phyloP scores from a whole-genome alignment of 2,888 invertebrate species.

The Cynaeus angustus region DNA sequence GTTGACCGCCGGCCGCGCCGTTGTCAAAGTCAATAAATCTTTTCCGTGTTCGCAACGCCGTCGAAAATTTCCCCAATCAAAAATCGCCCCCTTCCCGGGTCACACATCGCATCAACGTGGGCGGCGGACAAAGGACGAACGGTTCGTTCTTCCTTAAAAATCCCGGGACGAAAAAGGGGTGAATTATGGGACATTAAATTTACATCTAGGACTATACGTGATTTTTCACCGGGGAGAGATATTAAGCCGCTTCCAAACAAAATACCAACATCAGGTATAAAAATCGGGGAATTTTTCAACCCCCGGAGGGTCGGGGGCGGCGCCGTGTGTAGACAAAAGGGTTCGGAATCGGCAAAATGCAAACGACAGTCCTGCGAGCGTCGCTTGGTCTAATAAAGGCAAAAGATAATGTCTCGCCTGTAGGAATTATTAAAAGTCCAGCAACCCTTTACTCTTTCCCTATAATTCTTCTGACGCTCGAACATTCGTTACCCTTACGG shows the following conservation, averaged over 20 bases:
- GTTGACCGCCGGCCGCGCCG: conserved; percentile 48
- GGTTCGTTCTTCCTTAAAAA: conserved; percentile 33
- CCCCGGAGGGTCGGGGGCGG: conserved; percentile 4
- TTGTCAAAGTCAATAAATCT: conserved; percentile 57
- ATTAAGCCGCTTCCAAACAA: conserved; percentile 43
- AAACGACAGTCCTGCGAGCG: conserved; percentile 43
- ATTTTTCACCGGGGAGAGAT: conserved; percentile 52
- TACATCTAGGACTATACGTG: conserved; percentile 54
- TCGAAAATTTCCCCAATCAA: conserved; percentile 46
- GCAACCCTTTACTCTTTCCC: conserved; percentile 67
- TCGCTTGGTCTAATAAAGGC: conserved; percentile 48
- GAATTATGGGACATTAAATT: conserved; percentile 56
- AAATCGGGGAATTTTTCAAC: conserved; percentile 26
- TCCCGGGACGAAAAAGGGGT: conserved; percentile 47
- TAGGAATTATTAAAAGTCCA: conserved; percentile 68
- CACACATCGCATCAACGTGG: conserved; percentile 9
- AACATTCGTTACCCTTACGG: conserved; percentile 52
- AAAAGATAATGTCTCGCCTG: conserved; percentile 65
- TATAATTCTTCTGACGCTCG: conserved; percentile 66
- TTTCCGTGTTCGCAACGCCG: conserved; percentile 45
- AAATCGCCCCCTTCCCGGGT: conserved; percentile 29
- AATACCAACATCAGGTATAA: conserved; percentile 45
- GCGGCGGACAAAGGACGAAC: conserved; percentile 32
- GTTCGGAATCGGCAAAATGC: conserved; percentile 51
- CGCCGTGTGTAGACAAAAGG: conserved; percentile 25